Conservation (phyloP, 2,113 vertebrate species). For the Ardeotis arabs region DNA sequence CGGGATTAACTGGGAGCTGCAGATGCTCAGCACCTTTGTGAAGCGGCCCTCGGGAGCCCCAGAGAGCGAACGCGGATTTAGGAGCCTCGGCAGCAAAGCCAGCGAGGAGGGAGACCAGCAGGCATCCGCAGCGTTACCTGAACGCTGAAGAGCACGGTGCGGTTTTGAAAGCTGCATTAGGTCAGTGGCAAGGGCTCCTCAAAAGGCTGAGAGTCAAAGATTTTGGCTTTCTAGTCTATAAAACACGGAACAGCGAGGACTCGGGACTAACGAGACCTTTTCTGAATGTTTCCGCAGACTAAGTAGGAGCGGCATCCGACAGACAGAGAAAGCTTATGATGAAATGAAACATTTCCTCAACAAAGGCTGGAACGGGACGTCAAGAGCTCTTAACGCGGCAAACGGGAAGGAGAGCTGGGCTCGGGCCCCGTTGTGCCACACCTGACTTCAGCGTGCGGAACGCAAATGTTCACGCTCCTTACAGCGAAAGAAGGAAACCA, state of each 20-base stretch:
- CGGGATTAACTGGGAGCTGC: neutral
- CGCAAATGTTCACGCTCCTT: constrained; percentile 23
- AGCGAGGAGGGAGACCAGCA: neutral
- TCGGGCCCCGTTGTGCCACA: constrained; percentile 62
- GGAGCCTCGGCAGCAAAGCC: neutral
- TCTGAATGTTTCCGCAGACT: constrained; percentile 12
- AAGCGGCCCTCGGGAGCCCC: neutral
- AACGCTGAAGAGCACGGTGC: neutral
- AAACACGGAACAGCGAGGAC: neutral
- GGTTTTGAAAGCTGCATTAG: neutral
- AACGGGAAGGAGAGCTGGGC: constrained; percentile 65
- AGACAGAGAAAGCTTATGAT: constrained; percentile 28
- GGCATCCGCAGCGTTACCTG: neutral
- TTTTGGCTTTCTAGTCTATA: neutral
- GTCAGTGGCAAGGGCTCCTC: neutral
- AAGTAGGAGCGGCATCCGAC: constrained; percentile 40
- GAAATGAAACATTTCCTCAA: constrained; percentile 36
- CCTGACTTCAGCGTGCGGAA: constrained; percentile 61
- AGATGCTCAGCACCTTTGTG: neutral
- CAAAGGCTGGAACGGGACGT: neutral
- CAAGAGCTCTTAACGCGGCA: constrained; percentile 38
- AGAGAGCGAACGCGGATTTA: rapidly evolving
- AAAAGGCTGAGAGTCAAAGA: neutral
- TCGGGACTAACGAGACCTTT: neutral
- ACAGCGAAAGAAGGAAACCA: constrained; percentile 70